These are phyloP conservation scores for Notechis scutatus DNA, from an alignment of 2,113 vertebrate genomes.

Conservation along the genomic window DNA sequence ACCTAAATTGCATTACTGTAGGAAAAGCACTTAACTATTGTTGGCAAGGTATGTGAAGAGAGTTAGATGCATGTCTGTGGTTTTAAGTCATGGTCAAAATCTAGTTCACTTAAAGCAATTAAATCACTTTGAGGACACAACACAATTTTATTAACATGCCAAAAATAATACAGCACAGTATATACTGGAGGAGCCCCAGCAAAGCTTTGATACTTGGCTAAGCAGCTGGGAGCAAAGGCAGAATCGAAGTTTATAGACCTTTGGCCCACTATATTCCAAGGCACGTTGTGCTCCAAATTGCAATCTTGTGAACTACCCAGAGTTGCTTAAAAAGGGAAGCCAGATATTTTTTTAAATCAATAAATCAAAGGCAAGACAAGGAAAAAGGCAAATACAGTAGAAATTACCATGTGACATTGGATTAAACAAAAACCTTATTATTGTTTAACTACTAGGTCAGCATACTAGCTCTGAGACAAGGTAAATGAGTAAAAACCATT, in stretches of 20 bases:
- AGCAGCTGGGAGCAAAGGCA: neutral
- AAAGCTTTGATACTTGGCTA: neutral
- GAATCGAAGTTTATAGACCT: neutral
- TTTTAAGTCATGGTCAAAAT: neutral
- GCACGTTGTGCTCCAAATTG: neutral
- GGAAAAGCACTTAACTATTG: neutral
- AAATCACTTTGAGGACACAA: neutral
- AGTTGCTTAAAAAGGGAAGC: neutral
- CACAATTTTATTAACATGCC: neutral
- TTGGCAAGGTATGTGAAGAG: neutral
- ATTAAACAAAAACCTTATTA: neutral
- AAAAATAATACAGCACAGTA: neutral
- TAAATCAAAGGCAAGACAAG: neutral
- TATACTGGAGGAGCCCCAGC: neutral
- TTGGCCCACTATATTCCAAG: neutral
- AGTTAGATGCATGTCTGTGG: neutral
- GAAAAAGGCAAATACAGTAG: neutral
- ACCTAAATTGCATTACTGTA: too few relatives aligned
- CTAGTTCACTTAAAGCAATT: neutral
- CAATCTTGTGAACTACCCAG: neutral
- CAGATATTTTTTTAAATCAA: neutral
- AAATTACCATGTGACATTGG: neutral
- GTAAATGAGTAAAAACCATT: neutral
- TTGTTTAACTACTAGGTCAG: neutral
- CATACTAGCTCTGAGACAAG: neutral